Percentiles rank a stretch among this genome's conserved stretches.
Conservation (phyloP, 2,797 vertebrate species). For the Falco columbarius region DNA sequence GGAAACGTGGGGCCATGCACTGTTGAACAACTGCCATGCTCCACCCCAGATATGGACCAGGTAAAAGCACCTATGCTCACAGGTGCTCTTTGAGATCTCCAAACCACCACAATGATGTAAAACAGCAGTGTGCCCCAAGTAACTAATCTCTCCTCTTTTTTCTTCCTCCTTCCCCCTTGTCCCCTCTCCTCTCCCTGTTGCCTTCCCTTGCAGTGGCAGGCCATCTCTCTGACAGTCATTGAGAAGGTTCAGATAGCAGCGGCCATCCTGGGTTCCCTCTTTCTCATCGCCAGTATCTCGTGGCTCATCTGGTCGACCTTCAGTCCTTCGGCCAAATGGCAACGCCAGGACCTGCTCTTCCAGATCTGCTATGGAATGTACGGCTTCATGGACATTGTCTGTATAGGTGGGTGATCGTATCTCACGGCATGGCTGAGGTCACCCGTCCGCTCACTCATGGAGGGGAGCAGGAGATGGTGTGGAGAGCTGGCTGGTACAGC, state of each 20-base stretch:
- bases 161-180: not conserved
- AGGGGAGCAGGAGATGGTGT: not conserved
- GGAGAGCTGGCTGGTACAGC: not conserved
- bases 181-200: not conserved
- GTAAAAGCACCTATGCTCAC: not conserved
- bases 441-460: fast-evolving
- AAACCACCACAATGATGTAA: not conserved
- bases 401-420: conserved; percentile 88
- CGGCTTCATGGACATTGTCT: conserved; percentile 99
- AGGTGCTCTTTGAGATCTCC: not conserved
- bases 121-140: not conserved
- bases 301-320: conserved; percentile 99
- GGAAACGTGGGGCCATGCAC: not conserved
- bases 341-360: conserved; percentile 98
- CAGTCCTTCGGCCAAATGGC: conserved; percentile 98
- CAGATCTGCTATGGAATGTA: conserved; percentile 99
- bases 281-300: conserved; percentile 98
- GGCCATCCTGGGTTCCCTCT: conserved; percentile 95
- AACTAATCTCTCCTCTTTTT: conserved; percentile 21
- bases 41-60: not conserved
- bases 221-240: conserved; percentile 98
- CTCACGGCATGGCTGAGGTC: not conserved
- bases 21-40: not conserved
- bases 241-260: conserved; percentile 99
- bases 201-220: conserved; percentile 88